Conservation (phyloP, 2,797 vertebrate genomes). For the Rhinichthys osculus region DNA sequence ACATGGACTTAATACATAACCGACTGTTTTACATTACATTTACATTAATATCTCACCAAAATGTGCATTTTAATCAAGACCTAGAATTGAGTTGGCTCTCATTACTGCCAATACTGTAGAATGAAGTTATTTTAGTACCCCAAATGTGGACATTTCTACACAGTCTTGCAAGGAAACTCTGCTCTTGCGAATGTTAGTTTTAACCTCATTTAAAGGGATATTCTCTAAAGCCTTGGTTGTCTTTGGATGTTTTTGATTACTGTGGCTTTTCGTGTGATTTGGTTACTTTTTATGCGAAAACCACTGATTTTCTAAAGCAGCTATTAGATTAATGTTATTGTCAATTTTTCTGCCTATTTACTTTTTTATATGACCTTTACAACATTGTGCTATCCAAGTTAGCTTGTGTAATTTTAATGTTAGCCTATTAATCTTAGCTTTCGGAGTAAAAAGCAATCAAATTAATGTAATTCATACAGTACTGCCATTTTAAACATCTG, state of each 20-base stretch:
- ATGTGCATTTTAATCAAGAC: neutral
- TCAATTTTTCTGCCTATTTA: slow-evolving; percentile 13
- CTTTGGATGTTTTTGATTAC: neutral
- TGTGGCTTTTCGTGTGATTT: neutral
- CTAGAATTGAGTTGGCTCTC: neutral
- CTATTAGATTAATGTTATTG: slow-evolving; percentile 19
- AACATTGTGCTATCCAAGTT: neutral
- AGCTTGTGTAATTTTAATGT: slow-evolving; percentile 18
- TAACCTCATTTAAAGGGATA: neutral
- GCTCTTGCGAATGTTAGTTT: neutral
- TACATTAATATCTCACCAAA: neutral
- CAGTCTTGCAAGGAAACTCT: neutral
- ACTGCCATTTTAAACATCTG: slow-evolving; percentile 13
- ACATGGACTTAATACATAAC: neutral
- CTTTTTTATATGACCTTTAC: slow-evolving; percentile 23
- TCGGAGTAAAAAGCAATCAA: neutral
- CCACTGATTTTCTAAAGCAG: slow-evolving; percentile 19
- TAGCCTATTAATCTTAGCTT: slow-evolving; percentile 20
- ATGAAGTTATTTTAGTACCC: neutral
- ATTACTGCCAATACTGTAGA: neutral
- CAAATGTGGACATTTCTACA: neutral
- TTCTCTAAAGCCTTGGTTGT: neutral
- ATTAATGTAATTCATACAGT: neutral
- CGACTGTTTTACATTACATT: neutral
- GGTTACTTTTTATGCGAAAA: neutral